Base-by-base conservation (phyloP, 1,140 invertebrate genomes). In the Drosophila dunni region DNA sequence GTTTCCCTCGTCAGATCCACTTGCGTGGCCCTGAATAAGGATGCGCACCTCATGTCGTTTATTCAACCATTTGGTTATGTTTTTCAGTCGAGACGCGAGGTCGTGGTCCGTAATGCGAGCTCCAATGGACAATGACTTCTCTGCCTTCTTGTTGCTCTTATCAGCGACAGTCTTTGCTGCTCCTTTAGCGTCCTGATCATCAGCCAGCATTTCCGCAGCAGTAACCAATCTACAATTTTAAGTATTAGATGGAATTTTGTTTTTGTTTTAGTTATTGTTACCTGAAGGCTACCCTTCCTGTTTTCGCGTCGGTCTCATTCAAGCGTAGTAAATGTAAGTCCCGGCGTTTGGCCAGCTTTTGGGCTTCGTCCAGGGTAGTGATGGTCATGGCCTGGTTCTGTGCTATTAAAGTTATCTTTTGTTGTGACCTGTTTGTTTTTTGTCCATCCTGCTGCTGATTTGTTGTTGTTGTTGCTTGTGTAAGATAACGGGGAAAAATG, bases 81-180 rank as follows among this genome's bases (percentile, higher is more conserved):
- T 95, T 64, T 94, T 95, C 0, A 94, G 75, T 57, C 94, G 93
- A 9, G 93, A 94, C 74, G 93, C 92, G 48, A 96, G 92, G 92
- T 96, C 95, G 92, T 96, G 93, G 20, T 95, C 93, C 3, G 90
- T 93, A 56, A 96, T 96, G 72, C 93, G 94, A 1, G 93, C 91
- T 9, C 94, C 94, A 24, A 96, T 79, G 0, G 93, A 93, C 3
- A 96, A 64, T 0, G 95, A 75, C 90, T 96, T 96, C 63, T 94
- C 93, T 0, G 89, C 53, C 51, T 60, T 91, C 36, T 74, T 85
- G 1, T 62, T 61, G 15, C 11, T 20, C 36, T 81, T 90, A 1
- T 89, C 74, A 7, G 53, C 44, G 1, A 56, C 1, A 7, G 72
- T 17, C 11, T 54, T 81, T 13, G 45, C 11, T 44, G 61, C 15